phyloP scores from a whole-genome alignment of 1,140 invertebrate genomes.

The Aphelinus certus region DNA sequence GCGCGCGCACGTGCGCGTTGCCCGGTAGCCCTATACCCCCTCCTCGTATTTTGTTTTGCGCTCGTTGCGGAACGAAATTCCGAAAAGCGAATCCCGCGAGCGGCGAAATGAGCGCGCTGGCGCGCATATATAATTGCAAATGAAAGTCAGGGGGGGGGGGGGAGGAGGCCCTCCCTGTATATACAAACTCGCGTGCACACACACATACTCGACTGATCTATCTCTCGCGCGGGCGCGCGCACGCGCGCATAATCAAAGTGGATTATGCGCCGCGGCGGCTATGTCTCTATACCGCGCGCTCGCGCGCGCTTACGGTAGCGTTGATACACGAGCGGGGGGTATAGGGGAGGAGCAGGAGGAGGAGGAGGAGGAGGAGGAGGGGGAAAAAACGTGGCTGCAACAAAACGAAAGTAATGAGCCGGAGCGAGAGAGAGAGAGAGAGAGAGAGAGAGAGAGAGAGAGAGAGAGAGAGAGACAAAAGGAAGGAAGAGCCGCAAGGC shows the following conservation, averaged over 20 bases:
- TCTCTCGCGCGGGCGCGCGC: too few species aligned
- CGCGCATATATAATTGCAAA: conserved; percentile 31
- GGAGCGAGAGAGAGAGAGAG: too few species aligned
- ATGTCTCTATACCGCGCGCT: too few species aligned
- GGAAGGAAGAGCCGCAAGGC: too few species aligned
- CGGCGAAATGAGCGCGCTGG: conserved; percentile 12
- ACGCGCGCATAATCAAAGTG: conserved; percentile 33
- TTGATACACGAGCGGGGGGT: not conserved
- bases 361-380: not conserved
- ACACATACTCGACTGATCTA: too few species aligned
- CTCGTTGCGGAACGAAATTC: not conserved
- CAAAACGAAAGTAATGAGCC: too few species aligned
- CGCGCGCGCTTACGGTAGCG: too few species aligned
- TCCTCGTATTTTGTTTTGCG: too few species aligned
- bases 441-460: conserved; percentile 26
- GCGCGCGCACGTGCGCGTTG: too few species aligned
- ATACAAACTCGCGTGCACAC: too few species aligned
- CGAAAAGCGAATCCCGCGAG: not conserved
- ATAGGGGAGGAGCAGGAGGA: not conserved
- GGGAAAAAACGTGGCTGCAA: too few species aligned
- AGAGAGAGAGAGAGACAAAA: not conserved
- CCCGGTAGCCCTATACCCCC: too few species aligned
- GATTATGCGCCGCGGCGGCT: conserved; percentile 3
- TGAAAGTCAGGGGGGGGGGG: conserved; percentile 8
- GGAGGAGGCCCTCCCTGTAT: not conserved